phyloP scores from a whole-genome alignment of 1,140 invertebrate species.

The Mactra quadrangularis region DNA sequence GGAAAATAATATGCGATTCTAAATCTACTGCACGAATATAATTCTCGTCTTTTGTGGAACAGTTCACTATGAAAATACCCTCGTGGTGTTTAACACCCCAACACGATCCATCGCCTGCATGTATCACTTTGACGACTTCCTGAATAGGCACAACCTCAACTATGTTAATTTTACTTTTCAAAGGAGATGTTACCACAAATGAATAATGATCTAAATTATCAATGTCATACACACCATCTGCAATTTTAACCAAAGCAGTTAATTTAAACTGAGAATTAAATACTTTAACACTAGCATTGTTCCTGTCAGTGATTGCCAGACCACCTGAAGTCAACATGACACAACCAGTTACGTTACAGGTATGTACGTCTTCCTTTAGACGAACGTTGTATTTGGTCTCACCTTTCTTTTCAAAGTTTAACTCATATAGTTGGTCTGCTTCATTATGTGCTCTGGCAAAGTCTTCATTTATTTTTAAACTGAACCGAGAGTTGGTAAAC shows the following conservation, averaged over 20 bases:
- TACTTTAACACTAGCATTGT: slow-evolving; percentile 49
- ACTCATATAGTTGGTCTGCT: slow-evolving; percentile 42
- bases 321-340: slow-evolving; percentile 19
- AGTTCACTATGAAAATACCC: slow-evolving; percentile 41
- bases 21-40: slow-evolving; percentile 45
- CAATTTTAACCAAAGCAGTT: not conserved
- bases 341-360: slow-evolving; percentile 55
- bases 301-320: slow-evolving; percentile 33
- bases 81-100: slow-evolving; percentile 46
- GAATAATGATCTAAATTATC: slow-evolving; percentile 1
- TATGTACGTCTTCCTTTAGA: slow-evolving; percentile 37
- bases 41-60: slow-evolving; percentile 8
- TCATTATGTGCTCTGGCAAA: slow-evolving; percentile 13
- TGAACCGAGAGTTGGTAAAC: slow-evolving; percentile 42
- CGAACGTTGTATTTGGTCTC: slow-evolving; percentile 49
- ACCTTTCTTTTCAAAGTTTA: slow-evolving; percentile 55
- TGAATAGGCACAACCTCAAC: slow-evolving; percentile 31
- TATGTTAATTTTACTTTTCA: slow-evolving; percentile 48
- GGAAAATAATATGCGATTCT: slow-evolving; percentile 39
- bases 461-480: slow-evolving; percentile 36
- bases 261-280: slow-evolving; percentile 42
- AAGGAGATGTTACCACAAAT: slow-evolving; percentile 33
- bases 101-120: slow-evolving; percentile 39
- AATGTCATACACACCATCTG: slow-evolving; percentile 47
- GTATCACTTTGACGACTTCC: slow-evolving; percentile 27